A percentile compares a stretch with the other conserved stretches of the same genome.
phyloP scores from a whole-genome alignment of 2,113 vertebrate genomes.

The Forbesichthys agassizii region DNA sequence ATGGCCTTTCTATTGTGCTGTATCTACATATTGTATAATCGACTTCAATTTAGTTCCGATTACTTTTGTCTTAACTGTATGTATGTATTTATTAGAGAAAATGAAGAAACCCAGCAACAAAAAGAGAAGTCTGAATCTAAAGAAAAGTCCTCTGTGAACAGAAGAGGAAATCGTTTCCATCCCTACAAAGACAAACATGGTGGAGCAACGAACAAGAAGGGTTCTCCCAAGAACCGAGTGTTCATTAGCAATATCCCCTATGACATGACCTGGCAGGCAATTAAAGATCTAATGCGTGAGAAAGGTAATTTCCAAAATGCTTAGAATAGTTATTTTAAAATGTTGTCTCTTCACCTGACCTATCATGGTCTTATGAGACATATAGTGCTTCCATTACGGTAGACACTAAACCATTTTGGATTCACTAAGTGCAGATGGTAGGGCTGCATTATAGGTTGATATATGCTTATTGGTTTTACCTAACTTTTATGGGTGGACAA shows the following conservation, averaged over 20 bases:
- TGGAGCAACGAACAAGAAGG: slow-evolving; percentile 86
- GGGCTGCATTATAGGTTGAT: slow-evolving; percentile 50
- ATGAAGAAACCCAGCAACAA: slow-evolving; percentile 73
- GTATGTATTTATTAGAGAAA: slow-evolving; percentile 73
- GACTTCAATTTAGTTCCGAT: not conserved
- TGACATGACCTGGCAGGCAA: slow-evolving; percentile 99
- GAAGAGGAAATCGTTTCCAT: slow-evolving; percentile 87
- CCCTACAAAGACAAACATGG: slow-evolving; percentile 94
- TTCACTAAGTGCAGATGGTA: slow-evolving; percentile 42
- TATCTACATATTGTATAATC: not conserved
- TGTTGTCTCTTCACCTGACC: slow-evolving; percentile 34
- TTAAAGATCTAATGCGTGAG: slow-evolving; percentile 99
- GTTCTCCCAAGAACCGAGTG: slow-evolving; percentile 87
- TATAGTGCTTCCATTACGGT: slow-evolving; percentile 45
- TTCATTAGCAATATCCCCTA: slow-evolving; percentile 99
- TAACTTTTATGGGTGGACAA: slow-evolving; percentile 60
- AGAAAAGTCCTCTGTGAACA: slow-evolving; percentile 85
- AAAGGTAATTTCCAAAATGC: slow-evolving; percentile 85
- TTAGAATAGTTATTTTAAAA: slow-evolving; percentile 28
- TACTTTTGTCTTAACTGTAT: not conserved
- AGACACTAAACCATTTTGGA: slow-evolving; percentile 54
- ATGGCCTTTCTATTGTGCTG: not conserved
- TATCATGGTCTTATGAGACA: slow-evolving; percentile 45
- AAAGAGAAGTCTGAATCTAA: slow-evolving; percentile 86
- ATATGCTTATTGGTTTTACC: slow-evolving; percentile 57